Base-by-base conservation (phyloP, 2,888 invertebrate species). In the Agrotis segetum region DNA sequence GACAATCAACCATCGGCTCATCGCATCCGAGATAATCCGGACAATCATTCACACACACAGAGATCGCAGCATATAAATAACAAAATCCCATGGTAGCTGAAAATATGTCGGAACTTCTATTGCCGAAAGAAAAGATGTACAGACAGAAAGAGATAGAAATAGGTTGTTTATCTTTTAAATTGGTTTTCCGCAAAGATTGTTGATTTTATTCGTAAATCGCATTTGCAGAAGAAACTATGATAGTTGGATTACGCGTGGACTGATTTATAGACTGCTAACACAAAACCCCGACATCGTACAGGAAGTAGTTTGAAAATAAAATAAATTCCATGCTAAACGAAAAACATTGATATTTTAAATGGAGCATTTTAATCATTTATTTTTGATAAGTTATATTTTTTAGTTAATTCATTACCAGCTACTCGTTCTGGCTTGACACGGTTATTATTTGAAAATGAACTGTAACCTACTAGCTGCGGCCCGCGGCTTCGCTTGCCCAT, bases 61-160 rank as follows among this genome's bases (percentile, higher is more conserved):
- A 61, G 47, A 71, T 71, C 40, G 17, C 49, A 16, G n/a, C 21
- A 71, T 67, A 76, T 65, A 77, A 67, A 76, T 67, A 66, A 72
- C 55, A 53, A 17, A 52, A 13, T 49, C 40, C 9, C 53, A 55
- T 67, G 14, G 40, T 16, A 59, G 29, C 16, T 21, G 16, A 52
- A 74, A 74, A 67, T 52, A 72, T 63, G 1, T 9, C 40, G 24
- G 58, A 17, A 58, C 5, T 58, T 66, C 24, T 66, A 47, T 40
- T 7, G 19, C 46, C 5, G 16, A 47, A 17, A 47, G 24, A 58
- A 24, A 66, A 50, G 1, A 7, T 40, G 17, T 24, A 66, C 7
- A 66, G 17, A 19, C 29, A 46, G 53, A 2, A 2, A 65, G 14
- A 58, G 66, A 40, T 40, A 2, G 5, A 65, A 11, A 52, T 74